Evolutionary conservation across 2,888 invertebrate species (phyloP), one percentile per base, ranked within the genome.

Genomic region (Volucella inflata): DNA sequence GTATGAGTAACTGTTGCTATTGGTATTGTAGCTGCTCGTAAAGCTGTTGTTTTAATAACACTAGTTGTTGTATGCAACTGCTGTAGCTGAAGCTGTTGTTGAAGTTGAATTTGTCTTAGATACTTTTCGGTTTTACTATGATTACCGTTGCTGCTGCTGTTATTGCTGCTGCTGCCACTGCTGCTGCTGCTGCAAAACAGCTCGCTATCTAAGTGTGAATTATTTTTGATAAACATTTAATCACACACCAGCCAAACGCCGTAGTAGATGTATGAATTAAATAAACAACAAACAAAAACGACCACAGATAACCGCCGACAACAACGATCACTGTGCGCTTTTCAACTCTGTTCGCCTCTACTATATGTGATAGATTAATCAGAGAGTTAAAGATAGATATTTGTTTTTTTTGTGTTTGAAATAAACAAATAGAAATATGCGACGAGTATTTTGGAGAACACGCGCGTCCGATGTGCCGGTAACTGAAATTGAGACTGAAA

Each of bases 141-240:
- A 30, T 57, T 87, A 60, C 62, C 72, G 57, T 65, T 87, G 55
- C 16, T 75, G 50, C 55, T 79, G 17, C 44, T 89, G 55, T 88
- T 89, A 44, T 88, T 89, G 70, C 88, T 89, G 50, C 75, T 81
- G 55, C 82, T 76, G 62, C 62, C 67, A 64, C 79, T 89, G 88
- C 87, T 88, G 87, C 87, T 89, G 48, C 72, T 85, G 87, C 77
- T 87, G 79, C 87, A 87, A 78, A 87, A 87, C 87, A 87, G 87
- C 87, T 87, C 87, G 75, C 88, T 89, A 87, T 89, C 89, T 68
- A 88, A 87, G 87, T 88, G 88, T 78, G 87, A 87, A 88, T 88
- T 89, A 87, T 88, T 89, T 89, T 89, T 89, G 87, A 89, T 89
- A 87, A 89, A 89, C 89, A 89, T 89, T 89, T 89, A 88, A 81